Evolutionary conservation across 2,888 invertebrate genomes (phyloP).

Genomic region (Hydriomena furcata): DNA sequence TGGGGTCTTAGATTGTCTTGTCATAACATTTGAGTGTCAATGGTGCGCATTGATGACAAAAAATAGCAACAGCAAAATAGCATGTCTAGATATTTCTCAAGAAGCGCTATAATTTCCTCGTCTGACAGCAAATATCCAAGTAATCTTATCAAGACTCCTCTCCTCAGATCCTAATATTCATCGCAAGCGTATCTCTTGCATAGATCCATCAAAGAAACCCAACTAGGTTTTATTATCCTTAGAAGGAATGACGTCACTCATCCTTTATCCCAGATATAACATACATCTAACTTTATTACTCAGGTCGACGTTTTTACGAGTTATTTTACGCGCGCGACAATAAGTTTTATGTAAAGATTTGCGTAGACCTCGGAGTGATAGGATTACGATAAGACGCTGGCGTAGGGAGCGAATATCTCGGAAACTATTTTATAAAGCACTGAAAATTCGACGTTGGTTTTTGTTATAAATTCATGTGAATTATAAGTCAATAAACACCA

Average conservation of each 20-base stretch:
- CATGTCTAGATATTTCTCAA: too few species aligned
- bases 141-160: conserved; percentile 15
- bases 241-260: conserved; percentile 18
- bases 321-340: conserved; percentile 36
- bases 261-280: conserved; percentile 24
- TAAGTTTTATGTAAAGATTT: conserved; percentile 37
- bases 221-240: conserved; percentile 21
- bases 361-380: conserved; percentile 11
- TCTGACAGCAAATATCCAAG: not conserved
- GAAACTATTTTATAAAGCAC: too few species aligned
- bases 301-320: conserved; percentile 35
- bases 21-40: too few species aligned
- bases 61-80: too few species aligned
- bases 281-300: conserved; percentile 32
- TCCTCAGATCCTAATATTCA: conserved; percentile 16
- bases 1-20: too few species aligned
- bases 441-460: too few species aligned
- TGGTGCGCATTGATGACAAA: too few species aligned
- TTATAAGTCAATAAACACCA: too few species aligned
- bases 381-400: not conserved
- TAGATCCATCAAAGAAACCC: conserved; percentile 15
- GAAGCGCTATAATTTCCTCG: not conserved
- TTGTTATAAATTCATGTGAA: too few species aligned
- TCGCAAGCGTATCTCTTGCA: conserved; percentile 4
- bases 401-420: not conserved